Evolutionary conservation across 2,888 invertebrate genomes (phyloP).

Genomic region (Antitype chi): DNA sequence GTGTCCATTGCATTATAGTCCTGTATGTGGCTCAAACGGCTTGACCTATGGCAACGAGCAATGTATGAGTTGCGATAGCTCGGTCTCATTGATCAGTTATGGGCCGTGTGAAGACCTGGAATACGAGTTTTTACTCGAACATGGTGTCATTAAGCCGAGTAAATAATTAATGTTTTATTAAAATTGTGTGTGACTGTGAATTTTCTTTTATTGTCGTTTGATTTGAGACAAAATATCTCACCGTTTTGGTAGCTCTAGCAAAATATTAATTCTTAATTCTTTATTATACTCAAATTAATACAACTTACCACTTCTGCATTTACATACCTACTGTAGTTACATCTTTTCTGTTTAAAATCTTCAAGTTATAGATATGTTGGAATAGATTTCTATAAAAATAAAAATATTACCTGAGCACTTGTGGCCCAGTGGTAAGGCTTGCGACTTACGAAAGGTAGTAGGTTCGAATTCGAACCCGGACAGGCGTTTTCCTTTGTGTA

Average conservation of each 20-base stretch:
- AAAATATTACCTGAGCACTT: neutral
- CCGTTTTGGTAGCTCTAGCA: neutral
- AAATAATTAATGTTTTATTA: neutral
- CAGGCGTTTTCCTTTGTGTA: too few relatives aligned
- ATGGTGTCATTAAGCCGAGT: neutral
- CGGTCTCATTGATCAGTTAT: rapidly evolving
- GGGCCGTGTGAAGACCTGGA: conserved; percentile 8
- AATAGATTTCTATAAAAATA: neutral
- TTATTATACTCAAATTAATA: neutral
- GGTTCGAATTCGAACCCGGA: too few relatives aligned
- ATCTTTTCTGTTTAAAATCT: neutral
- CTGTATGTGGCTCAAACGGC: conserved; percentile 30
- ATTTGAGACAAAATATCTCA: neutral
- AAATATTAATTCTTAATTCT: too few relatives aligned
- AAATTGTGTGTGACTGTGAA: neutral
- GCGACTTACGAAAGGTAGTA: too few relatives aligned
- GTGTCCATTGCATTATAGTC: neutral
- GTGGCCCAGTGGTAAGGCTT: too few relatives aligned
- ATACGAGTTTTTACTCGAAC: neutral
- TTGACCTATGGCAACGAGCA: conserved; percentile 17
- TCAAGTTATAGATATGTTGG: neutral
- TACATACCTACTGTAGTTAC: neutral
- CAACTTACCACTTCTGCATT: neutral
- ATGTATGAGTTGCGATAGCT: conserved; percentile 3
- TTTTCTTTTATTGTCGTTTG: neutral